These are phyloP conservation scores for Balaeniceps rex DNA, from an alignment of 2,113 vertebrate species.

Conservation along the genomic window DNA sequence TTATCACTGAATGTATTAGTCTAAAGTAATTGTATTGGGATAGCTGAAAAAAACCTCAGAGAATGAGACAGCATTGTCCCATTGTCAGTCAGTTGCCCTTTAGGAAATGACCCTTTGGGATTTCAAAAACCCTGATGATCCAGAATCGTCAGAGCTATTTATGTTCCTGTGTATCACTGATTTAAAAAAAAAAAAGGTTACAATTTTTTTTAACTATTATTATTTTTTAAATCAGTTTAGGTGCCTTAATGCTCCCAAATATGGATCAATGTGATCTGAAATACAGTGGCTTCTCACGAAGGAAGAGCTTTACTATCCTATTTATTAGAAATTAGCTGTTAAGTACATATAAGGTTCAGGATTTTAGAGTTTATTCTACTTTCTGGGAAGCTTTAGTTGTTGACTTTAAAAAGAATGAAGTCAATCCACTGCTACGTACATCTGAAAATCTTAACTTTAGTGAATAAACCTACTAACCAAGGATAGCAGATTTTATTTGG, in stretches of 20 bases:
- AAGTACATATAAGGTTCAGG: neutral
- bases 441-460: neutral
- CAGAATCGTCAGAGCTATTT: neutral
- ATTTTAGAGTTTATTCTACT: neutral
- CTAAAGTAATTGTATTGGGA: neutral
- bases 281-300: neutral
- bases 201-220: neutral
- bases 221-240: neutral
- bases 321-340: neutral
- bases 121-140: neutral
- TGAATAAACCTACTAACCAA: neutral
- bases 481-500: neutral
- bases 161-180: neutral
- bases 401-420: neutral
- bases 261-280: neutral
- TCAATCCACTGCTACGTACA: neutral
- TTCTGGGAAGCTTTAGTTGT: neutral
- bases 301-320: neutral
- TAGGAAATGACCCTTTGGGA: neutral
- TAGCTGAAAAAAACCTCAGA: neutral
- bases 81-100: neutral
- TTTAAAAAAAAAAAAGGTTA: neutral
- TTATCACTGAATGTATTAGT: neutral
- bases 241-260: neutral
- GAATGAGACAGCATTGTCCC: neutral